phyloP scores from a whole-genome alignment of 2,113 vertebrate genomes.

The Vicugna pacos region DNA sequence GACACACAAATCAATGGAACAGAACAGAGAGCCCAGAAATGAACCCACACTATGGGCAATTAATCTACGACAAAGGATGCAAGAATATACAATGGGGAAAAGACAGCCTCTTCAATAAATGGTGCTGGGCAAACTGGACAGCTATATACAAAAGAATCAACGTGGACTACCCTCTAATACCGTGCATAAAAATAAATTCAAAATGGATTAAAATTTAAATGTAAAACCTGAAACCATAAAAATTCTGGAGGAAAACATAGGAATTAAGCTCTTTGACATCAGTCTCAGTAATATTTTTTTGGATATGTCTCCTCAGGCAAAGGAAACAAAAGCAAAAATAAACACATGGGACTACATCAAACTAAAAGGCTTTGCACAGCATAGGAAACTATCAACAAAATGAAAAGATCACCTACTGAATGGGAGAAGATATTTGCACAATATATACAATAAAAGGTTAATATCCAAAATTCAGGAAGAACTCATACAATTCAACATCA shows the following conservation, averaged over 20 bases:
- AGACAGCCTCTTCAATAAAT: background rate
- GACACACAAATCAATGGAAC: background rate
- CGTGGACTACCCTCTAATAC: background rate
- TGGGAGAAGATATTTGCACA: background rate
- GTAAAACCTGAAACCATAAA: background rate
- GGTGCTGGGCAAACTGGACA: background rate
- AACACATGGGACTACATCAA: background rate
- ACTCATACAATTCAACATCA: background rate
- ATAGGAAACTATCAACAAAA: background rate
- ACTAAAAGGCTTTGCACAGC: background rate
- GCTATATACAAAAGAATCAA: background rate
- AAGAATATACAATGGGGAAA: background rate
- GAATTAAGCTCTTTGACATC: background rate
- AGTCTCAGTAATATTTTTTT: background rate
- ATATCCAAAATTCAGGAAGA: background rate
- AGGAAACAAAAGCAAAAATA: background rate
- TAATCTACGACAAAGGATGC: background rate
- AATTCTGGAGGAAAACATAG: background rate
- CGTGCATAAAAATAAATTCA: background rate
- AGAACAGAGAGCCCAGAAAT: background rate
- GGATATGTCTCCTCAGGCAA: background rate
- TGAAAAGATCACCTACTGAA: background rate
- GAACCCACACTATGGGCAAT: background rate
- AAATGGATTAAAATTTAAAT: background rate
- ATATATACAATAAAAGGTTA: background rate